Conservation (phyloP, 2,888 invertebrate genomes). For the Theretra japonica region DNA sequence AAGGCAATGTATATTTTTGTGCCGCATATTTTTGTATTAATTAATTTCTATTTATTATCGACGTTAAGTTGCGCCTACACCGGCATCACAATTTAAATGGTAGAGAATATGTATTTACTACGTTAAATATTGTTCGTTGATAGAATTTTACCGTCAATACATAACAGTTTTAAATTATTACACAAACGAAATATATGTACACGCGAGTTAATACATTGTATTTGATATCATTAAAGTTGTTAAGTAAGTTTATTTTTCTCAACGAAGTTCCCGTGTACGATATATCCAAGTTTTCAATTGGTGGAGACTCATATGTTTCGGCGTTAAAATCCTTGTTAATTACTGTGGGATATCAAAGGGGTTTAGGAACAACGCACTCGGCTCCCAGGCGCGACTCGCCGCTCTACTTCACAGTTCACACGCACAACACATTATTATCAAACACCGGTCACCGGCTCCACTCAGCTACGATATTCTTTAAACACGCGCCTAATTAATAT, state of each 20-base stretch:
- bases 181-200: no score
- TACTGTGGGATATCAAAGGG: conserved; percentile 1
- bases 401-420: neutral
- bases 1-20: no score
- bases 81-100: no score
- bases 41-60: no score
- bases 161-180: no score
- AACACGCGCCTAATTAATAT: neutral
- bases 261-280: neutral
- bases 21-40: no score
- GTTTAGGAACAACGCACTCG: neutral
- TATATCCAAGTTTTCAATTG: neutral
- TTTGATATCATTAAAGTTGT: neutral
- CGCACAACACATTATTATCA: neutral
- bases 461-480: neutral
- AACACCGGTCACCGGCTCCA: neutral
- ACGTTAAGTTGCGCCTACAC: no score
- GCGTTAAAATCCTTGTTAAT: neutral
- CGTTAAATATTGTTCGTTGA: no score
- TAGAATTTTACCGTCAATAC: no score
- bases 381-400: neutral
- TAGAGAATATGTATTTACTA: no score
- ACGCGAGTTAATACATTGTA: no score
- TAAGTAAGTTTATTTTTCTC: neutral
- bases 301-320: neutral